phyloP scores from a whole-genome alignment of 2,888 invertebrate species.

The Acleris holmiana region DNA sequence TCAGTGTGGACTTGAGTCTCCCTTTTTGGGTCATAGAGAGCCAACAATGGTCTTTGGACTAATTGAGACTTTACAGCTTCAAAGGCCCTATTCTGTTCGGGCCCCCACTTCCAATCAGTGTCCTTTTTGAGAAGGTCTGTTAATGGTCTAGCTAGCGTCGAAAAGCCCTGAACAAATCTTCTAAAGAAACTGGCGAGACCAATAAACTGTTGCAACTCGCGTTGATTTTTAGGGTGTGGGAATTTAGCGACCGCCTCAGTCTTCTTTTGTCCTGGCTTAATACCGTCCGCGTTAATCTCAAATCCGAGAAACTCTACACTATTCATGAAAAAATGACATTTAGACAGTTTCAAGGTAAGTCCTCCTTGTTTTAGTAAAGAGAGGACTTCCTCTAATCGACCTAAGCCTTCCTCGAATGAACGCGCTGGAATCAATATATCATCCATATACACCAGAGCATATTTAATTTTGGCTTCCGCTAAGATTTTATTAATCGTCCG shows the following conservation, averaged over 20 bases:
- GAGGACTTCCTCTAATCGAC: not conserved
- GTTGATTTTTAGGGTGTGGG: not conserved
- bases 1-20: constrained; percentile 51
- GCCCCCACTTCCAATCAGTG: not conserved
- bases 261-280: not conserved
- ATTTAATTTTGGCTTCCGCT: not conserved
- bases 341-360: not conserved
- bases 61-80: not conserved
- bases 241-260: not conserved
- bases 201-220: not conserved
- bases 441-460: not conserved
- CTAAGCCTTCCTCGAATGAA: not conserved
- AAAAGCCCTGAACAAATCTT: not conserved
- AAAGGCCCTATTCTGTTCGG: not conserved
- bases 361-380: not conserved
- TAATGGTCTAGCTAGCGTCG: not conserved
- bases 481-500: too few relatives aligned
- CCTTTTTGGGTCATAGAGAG: constrained; percentile 41
- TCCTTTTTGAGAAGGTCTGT: not conserved
- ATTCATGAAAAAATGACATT: constrained; percentile 3
- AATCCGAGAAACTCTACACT: not conserved
- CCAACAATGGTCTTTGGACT: constrained; percentile 42
- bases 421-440: not conserved
- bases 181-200: not conserved
- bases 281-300: not conserved